Evolutionary conservation across 2,888 invertebrate species (phyloP).

Genomic region (Spicauda simplicius): DNA sequence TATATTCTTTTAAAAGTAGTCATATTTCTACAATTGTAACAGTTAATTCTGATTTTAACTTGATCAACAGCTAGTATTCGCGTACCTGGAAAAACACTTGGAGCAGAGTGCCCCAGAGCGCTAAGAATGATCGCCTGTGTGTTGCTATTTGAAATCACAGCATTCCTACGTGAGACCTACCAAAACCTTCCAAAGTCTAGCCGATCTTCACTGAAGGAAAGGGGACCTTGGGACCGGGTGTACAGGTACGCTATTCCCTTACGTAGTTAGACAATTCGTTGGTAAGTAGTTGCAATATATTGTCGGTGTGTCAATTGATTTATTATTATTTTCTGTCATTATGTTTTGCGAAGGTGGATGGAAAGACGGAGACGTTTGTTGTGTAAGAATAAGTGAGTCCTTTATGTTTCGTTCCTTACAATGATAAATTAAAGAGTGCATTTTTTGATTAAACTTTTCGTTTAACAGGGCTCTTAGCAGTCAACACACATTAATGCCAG

Average conservation of each 20-base stretch:
- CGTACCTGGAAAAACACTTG: constrained; percentile 84
- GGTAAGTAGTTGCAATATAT: constrained; percentile 73
- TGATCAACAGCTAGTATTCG: constrained; percentile 86
- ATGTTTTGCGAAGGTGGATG: constrained; percentile 83
- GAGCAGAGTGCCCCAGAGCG: constrained; percentile 94
- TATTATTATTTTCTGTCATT: constrained; percentile 69
- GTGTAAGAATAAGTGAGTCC: constrained; percentile 84
- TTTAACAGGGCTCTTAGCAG: constrained; percentile 85
- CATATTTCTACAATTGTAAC: too few relatives aligned
- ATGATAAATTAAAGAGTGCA: constrained; percentile 72
- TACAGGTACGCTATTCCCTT: constrained; percentile 84
- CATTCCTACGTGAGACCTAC: constrained; percentile 98
- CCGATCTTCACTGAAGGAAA: constrained; percentile 89
- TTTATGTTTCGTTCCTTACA: constrained; percentile 76
- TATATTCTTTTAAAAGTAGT: too few relatives aligned
- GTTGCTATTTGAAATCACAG: constrained; percentile 97
- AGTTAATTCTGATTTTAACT: not conserved
- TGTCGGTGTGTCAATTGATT: constrained; percentile 72
- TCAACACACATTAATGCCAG: constrained; percentile 85
- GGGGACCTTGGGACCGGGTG: constrained; percentile 93
- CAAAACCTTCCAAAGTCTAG: constrained; percentile 92
- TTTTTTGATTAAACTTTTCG: constrained; percentile 80
- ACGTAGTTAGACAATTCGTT: constrained; percentile 50
- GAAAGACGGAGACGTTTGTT: constrained; percentile 82
- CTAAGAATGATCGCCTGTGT: constrained; percentile 97